Evolutionary conservation across 2,113 vertebrate species (phyloP).

Genomic region (Deroptyus accipitrinus): DNA sequence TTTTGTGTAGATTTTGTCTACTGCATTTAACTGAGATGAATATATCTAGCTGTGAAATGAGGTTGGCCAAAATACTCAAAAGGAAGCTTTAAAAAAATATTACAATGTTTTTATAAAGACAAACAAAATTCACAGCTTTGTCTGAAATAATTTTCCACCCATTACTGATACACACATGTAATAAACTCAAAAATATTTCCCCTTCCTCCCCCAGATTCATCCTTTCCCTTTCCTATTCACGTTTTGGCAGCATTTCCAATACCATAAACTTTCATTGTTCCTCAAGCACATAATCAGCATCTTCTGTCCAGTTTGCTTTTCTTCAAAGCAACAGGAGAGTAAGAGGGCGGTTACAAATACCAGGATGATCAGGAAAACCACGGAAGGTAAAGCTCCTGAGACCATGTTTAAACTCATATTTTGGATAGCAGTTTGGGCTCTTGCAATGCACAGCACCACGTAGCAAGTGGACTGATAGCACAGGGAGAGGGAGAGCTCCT

Average conservation of each 20-base stretch:
- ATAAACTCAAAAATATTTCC: neutral
- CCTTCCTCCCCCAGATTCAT: neutral
- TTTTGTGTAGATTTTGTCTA: slow-evolving; percentile 14
- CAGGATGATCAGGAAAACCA: neutral
- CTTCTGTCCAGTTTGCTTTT: neutral
- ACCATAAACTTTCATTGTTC: slow-evolving; percentile 19
- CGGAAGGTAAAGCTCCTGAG: neutral
- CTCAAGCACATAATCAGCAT: neutral
- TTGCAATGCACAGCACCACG: neutral
- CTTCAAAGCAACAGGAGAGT: neutral
- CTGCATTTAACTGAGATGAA: slow-evolving; percentile 31
- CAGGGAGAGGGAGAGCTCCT: neutral
- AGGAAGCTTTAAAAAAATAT: neutral
- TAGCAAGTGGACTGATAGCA: neutral
- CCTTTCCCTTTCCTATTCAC: neutral
- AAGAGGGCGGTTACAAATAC: neutral
- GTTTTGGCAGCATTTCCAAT: slow-evolving; percentile 26
- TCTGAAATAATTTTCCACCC: slow-evolving; percentile 36
- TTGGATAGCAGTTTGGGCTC: neutral
- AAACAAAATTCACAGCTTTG: slow-evolving; percentile 31
- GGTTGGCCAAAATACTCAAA: neutral
- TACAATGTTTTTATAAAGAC: neutral
- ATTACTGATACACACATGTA: neutral
- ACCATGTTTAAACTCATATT: neutral
- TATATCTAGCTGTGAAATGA: slow-evolving; percentile 28